phyloP scores from a whole-genome alignment of 2,888 invertebrate species.

The Eledone cirrhosa region DNA sequence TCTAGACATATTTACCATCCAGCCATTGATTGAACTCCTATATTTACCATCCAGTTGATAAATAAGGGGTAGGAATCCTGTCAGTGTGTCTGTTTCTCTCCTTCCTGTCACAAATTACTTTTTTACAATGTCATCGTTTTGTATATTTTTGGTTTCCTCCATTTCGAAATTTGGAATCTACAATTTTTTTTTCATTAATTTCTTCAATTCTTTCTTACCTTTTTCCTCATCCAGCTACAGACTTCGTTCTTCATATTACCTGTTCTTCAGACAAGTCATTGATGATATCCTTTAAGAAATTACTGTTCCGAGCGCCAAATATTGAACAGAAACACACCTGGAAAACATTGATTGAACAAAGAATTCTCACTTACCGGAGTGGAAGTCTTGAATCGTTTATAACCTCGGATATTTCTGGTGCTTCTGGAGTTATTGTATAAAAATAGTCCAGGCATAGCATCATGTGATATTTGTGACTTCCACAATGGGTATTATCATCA shows the following conservation, averaged over 20 bases:
- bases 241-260: constrained; percentile 49
- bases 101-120: too few relatives aligned
- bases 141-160: too few relatives aligned
- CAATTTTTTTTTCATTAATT: not conserved
- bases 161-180: too few relatives aligned
- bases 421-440: constrained; percentile 8
- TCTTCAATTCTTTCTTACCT: not conserved
- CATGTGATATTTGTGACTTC: not conserved
- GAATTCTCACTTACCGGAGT: constrained; percentile 47
- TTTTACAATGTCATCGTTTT: too few relatives aligned
- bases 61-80: too few relatives aligned
- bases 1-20: too few relatives aligned
- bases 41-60: too few relatives aligned
- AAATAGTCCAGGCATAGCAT: not conserved
- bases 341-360: constrained; percentile 61
- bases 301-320: constrained; percentile 52
- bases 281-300: constrained; percentile 31
- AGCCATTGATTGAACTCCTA: too few relatives aligned
- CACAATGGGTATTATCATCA: not conserved
- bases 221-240: constrained; percentile 44
- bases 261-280: constrained; percentile 33
- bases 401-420: not conserved
- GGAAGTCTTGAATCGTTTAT: constrained; percentile 8
- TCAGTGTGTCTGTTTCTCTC: too few relatives aligned
- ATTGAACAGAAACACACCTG: constrained; percentile 61